Evolutionary conservation across 2,888 invertebrate genomes (phyloP), one percentile per base, ranked within the genome.

Genomic region (Hanleya hanleyi): DNA sequence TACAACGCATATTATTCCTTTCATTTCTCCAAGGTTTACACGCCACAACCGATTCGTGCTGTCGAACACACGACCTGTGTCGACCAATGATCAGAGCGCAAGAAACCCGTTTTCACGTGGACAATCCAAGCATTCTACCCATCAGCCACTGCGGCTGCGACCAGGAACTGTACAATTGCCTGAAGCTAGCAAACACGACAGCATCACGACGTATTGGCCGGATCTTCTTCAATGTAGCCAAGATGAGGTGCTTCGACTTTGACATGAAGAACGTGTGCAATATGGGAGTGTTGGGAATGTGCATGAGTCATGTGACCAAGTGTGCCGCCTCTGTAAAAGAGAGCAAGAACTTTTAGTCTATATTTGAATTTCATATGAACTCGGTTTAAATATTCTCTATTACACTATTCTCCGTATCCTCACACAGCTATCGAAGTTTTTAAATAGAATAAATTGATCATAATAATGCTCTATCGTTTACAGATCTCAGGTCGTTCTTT

Each of bases 111-210:
- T 80, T 75, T 57, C 73, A 61, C 35, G 74, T 69, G 33, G 50
- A 76, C 36, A 79, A 79, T 57, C 79, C 76, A 7, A 73, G 73
- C 33, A 51, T 79, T 29, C 68, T 76, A 22, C 79, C 79, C 38
- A 72, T 79, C 67, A 79, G 79, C 69, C 79, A 81, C 36, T 83
- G 83, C 71, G 73, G 75, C 12, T 81, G 81, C 70, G 83, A 83
- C 73, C 65, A 71, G 50, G 66, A 69, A n/a, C 78, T 83, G 35
- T 79, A 77, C 71, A 76, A 78, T 26, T 83, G 83, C 75, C 76
- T 83, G 4, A 64, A 72, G 4, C 29, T 47, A n/a, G 78, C 75
- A 9, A 73, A 77, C 71, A 75, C 79, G 15, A 70, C 75, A 4
- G 67, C 74, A 5, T 76, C 81, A 0, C 72, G 68, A n/a, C 74